Conservation (phyloP, 1,140 invertebrate genomes). For the Limonius californicus region DNA sequence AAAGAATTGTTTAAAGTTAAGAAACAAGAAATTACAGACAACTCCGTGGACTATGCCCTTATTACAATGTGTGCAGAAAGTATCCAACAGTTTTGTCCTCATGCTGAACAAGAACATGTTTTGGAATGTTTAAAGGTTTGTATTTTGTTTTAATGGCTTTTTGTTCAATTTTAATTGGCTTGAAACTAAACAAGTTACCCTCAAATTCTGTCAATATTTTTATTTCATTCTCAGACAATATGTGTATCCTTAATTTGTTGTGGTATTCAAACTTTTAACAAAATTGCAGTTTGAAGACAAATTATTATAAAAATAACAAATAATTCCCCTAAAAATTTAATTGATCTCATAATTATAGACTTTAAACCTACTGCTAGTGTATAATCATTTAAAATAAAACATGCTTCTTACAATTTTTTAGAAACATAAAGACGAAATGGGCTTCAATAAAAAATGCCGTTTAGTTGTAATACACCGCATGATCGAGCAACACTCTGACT, state of each 20-base stretch:
- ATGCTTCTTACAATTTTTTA: constrained; percentile 46
- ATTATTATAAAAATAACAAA: no score
- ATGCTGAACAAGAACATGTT: constrained; percentile 62
- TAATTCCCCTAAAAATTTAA: no score
- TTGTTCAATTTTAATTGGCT: background rate
- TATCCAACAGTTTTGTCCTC: constrained; percentile 76
- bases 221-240: no score
- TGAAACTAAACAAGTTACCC: background rate
- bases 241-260: no score
- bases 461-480: constrained; percentile 82
- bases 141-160: constrained; percentile 1
- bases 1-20: constrained; percentile 78
- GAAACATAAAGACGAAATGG: constrained; percentile 72
- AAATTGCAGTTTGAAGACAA: background rate
- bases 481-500: constrained; percentile 90
- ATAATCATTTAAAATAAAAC: background rate
- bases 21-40: constrained; percentile 80
- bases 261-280: background rate
- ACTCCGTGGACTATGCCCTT: constrained; percentile 80
- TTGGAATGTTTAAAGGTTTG: constrained; percentile 67
- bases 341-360: no score
- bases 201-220: background rate
- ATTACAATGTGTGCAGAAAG: constrained; percentile 78
- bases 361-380: no score
- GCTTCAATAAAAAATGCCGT: constrained; percentile 84